These are phyloP conservation scores for Hypotaenidia okinawae DNA, from an alignment of 2,797 vertebrate genomes.

Conservation along the genomic window DNA sequence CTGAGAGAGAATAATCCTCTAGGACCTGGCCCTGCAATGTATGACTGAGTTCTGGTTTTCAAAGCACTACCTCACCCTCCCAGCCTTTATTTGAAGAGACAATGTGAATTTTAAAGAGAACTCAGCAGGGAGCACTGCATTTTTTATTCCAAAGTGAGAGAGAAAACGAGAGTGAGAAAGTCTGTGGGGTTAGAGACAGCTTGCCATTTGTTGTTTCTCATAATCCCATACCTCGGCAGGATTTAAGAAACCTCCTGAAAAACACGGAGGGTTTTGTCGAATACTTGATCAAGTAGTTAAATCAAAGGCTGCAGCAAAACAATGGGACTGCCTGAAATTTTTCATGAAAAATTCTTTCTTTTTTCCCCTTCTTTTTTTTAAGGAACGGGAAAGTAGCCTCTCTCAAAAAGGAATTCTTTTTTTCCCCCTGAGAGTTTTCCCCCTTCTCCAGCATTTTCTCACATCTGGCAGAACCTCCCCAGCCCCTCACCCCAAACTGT, in stretches of 20 bases:
- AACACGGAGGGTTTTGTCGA: constrained; percentile 56
- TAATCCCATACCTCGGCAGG: constrained; percentile 68
- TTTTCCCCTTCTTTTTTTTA: not conserved
- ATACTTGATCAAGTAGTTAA: constrained; percentile 35
- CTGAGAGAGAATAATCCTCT: constrained; percentile 50
- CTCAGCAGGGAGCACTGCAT: constrained; percentile 74
- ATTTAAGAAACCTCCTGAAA: constrained; percentile 68
- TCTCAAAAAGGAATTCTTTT: not conserved
- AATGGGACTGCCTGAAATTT: constrained; percentile 54
- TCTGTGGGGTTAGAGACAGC: constrained; percentile 67
- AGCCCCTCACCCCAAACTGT: not conserved
- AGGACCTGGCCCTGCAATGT: constrained; percentile 60
- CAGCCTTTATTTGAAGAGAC: constrained; percentile 76
- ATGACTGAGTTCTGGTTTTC: constrained; percentile 61
- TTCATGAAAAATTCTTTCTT: constrained; percentile 1
- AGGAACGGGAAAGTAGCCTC: not conserved
- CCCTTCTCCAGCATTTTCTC: not conserved
- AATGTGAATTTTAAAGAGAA: constrained; percentile 80
- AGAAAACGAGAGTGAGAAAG: constrained; percentile 75
- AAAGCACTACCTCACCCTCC: constrained; percentile 63
- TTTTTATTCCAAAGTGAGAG: constrained; percentile 79
- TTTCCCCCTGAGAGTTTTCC: not conserved
- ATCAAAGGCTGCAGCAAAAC: constrained; percentile 54
- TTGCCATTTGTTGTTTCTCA: constrained; percentile 76
- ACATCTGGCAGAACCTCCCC: constrained; percentile 27